Evolutionary conservation across 2,797 vertebrate genomes (phyloP), one percentile per base, ranked within the genome.

Genomic region (Selene dorsalis): DNA sequence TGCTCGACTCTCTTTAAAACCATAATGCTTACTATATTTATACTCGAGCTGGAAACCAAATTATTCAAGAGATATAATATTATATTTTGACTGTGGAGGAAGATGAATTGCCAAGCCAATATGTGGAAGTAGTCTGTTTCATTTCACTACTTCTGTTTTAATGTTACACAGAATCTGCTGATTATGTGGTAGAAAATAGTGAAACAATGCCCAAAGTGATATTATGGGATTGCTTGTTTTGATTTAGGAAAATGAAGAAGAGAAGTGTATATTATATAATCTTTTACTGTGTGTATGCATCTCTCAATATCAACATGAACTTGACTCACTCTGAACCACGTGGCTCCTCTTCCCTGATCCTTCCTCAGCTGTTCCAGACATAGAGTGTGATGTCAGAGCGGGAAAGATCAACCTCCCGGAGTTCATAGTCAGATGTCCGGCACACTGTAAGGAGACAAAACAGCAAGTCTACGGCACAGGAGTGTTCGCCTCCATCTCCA

Each of bases 401-500:
- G 97, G 97, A 50, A 99, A 97, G 93, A 95, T 99, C 87, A 96
- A 90, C 78, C 94, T 97, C 81, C 94, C 95, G n/a, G 98, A 99
- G 92, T 99, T 99, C 89, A 96, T 99, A 43, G 98, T 93, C 66
- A 97, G 95, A 81, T 99, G 98, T 82, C 97, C 98, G 0, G 90
- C 96, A 0, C 94, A 95, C 82, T 99, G 98, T 81, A 96, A 94
- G 79, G 96, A 98, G 88, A 94, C 94, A 59, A 97, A 95, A 88
- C 94, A 97, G 85, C 96, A 95, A 8, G 97, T 99, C 67, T 99
- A 98, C 0, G 98, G 98, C 72, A 97, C 96, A 0, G 94, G 91
- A 1, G 91, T 97, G 77, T 99, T 97, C 0, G 97, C 98, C 24
- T 99, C 98, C 69, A 97, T 98, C 89, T 99, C 98, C 94, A 99